Evolutionary conservation across 2,888 invertebrate species (phyloP), one percentile per base, ranked within the genome.

Genomic region (Hirudinaria manillensis): DNA sequence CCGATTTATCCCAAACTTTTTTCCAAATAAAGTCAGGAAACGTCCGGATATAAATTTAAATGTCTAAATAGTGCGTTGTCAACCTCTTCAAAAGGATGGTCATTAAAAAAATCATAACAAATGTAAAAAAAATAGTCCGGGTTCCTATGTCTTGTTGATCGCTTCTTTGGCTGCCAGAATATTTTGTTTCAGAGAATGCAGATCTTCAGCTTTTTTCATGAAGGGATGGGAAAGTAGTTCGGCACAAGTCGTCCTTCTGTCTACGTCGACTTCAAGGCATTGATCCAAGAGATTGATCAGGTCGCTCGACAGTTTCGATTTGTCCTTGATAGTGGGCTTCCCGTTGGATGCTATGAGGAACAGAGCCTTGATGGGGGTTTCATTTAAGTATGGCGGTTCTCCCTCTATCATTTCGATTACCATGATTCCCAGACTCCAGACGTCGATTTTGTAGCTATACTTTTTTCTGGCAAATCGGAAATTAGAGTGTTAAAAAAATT

Each of bases 351-450:
- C 76, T 16, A 77, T 77, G 53, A 77, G 76, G 70, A 77, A 77
- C 24, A 77, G 73, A 82, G 89, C 89, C 86, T 96, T 90, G 75
- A 98, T 88, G 67, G 98, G 98, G 87, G 97, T 97, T 88, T 99
- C 98, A 87, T 98, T 99, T 78, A 99, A 88, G 88, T 99, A 99
- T 2, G 99, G 99, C 55, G 99, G 99, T 86, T 99, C 98, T 77
- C 99, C 99, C 87, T 99, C 99, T 78, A 99, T 96, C 99, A 99
- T 99, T 89, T 99, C 99, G 83, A 99, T 99, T 72, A 98, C 98
- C 98, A 99, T 99, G 82, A 99, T 99, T 80, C 99, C 99, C 84
- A 99, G 88, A 73, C 97, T 97, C 85, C 99, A 99, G 77, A 99
- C 93, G 85, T 99, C 99, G 78, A 98, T 96, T 77, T 90, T 99